Evolutionary conservation across 2,888 invertebrate genomes (phyloP).

Genomic region (Orgyia antiqua): DNA sequence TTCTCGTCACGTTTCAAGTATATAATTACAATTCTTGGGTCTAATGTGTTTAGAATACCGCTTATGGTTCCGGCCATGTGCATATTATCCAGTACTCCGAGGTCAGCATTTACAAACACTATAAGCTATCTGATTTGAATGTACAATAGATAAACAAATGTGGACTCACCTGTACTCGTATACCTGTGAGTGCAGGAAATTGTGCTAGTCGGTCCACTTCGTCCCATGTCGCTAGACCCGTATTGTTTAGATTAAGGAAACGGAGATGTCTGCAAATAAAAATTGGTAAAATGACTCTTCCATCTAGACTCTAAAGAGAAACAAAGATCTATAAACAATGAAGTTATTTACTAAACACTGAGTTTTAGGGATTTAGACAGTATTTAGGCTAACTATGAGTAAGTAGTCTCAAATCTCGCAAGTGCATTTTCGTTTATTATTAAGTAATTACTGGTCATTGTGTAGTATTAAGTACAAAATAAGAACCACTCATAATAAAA

Average conservation of each 20-base stretch:
- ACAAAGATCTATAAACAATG: no score
- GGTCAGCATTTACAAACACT: conserved; percentile 32
- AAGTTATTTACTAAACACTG: no score
- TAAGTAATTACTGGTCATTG: no score
- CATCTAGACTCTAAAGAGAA: no score
- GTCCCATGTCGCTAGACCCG: conserved; percentile 90
- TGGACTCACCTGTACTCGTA: conserved; percentile 85
- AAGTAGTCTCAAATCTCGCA: no score
- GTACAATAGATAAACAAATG: conserved; percentile 20
- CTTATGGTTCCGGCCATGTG: conserved; percentile 36
- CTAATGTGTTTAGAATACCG: conserved; percentile 17
- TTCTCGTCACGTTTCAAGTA: conserved; percentile 8
- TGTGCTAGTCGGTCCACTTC: conserved; percentile 91
- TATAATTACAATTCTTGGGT: conserved; percentile 13
- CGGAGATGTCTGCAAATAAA: conserved; percentile 83
- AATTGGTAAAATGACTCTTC: no score
- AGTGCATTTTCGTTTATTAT: no score
- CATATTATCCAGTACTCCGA: conserved; percentile 24
- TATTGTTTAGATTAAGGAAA: conserved; percentile 91
- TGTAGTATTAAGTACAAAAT: conserved; percentile 22
- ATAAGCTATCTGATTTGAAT: conserved; percentile 13
- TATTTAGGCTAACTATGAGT: no score
- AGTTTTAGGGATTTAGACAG: no score
- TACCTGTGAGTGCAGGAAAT: conserved; percentile 89
- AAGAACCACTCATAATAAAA: conserved; percentile 13